Percentiles rank a stretch among this genome's conserved stretches.
These are phyloP conservation scores for Drosophila basisetae DNA, from an alignment of 2,888 invertebrate genomes.

Conservation along the genomic window DNA sequence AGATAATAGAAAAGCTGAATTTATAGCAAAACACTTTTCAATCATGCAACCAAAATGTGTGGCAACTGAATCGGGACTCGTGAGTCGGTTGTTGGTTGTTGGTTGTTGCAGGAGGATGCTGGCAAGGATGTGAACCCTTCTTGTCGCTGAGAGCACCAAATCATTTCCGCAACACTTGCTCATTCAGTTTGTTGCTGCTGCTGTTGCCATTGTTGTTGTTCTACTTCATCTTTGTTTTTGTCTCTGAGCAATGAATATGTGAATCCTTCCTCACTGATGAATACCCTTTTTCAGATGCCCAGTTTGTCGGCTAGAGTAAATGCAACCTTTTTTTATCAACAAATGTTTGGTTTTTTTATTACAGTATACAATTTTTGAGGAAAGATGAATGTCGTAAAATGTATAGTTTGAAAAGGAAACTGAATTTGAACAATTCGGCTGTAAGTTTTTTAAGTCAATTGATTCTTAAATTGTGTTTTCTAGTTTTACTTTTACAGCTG, in stretches of 20 bases:
- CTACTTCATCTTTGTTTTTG: constrained; percentile 36
- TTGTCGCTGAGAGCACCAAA: constrained; percentile 58
- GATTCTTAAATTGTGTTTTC: background rate
- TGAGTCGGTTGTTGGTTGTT: background rate
- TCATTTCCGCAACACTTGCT: constrained; percentile 80
- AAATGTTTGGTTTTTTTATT: too few species aligned
- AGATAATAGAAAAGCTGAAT: constrained; percentile 77
- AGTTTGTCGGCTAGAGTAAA: background rate
- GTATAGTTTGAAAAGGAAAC: background rate
- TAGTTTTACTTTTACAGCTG: background rate
- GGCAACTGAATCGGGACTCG: background rate
- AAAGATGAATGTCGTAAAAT: background rate
- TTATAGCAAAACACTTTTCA: constrained; percentile 77
- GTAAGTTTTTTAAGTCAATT: background rate
- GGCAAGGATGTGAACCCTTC: constrained; percentile 38
- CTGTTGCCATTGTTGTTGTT: constrained; percentile 21
- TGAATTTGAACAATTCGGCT: fast-evolving
- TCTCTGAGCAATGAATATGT: constrained; percentile 51
- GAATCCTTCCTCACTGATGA: constrained; percentile 24
- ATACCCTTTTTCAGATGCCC: constrained; percentile 13
- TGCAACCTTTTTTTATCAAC: background rate
- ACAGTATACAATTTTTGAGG: background rate
- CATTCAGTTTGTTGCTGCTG: constrained; percentile 45
- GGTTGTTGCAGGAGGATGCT: background rate
- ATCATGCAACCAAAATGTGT: constrained; percentile 71